phyloP scores from a whole-genome alignment of 2,888 invertebrate genomes.

The Gerris lacustris region DNA sequence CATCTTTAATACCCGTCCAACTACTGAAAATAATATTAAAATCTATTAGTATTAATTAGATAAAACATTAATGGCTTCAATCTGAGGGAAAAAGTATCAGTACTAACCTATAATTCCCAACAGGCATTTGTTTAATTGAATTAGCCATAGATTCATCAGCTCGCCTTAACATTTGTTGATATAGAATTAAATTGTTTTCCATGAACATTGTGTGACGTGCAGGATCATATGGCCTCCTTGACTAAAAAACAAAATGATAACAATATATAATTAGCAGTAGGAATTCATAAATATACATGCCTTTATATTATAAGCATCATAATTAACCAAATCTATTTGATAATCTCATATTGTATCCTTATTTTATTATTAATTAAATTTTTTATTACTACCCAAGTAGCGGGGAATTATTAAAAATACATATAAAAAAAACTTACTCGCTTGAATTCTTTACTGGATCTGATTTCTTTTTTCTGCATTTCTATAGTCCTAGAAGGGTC shows the following conservation, averaged over 20 bases:
- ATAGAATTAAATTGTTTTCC: slow-evolving; percentile 53
- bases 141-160: slow-evolving; percentile 65
- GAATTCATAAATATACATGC: no score
- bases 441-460: not conserved
- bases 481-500: not conserved
- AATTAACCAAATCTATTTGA: no score
- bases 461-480: not conserved
- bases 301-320: no score
- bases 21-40: slow-evolving; percentile 2
- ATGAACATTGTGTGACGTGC: slow-evolving; percentile 47
- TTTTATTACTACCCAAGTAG: no score
- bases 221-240: slow-evolving; percentile 32
- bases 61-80: not conserved
- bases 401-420: no score
- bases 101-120: slow-evolving; percentile 60
- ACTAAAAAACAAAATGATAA: slow-evolving; percentile 33
- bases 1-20: slow-evolving; percentile 25
- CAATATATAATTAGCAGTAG: slow-evolving; percentile 5
- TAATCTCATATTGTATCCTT: no score
- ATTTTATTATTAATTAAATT: no score
- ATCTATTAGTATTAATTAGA: not conserved
- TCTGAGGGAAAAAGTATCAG: not conserved
- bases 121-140: slow-evolving; percentile 71
- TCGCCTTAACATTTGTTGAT: slow-evolving; percentile 51
- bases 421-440: not conserved